Percentiles rank a stretch among this genome's conserved stretches.
phyloP scores from a whole-genome alignment of 1,140 invertebrate genomes.

The Rhynchophorus ferrugineus region DNA sequence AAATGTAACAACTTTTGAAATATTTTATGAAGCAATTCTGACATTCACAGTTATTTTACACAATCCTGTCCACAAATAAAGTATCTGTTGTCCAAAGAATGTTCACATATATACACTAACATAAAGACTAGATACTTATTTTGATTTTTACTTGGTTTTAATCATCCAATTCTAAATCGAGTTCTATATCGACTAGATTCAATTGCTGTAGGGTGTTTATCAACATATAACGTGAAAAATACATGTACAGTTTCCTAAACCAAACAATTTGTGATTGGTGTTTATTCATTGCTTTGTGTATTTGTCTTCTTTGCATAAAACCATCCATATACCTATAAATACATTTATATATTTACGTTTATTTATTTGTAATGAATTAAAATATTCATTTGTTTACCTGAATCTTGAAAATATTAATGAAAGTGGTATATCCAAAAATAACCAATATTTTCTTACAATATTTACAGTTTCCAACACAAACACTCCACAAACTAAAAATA shows the following conservation, averaged over 20 bases:
- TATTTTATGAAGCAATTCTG: no score
- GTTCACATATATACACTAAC: no score
- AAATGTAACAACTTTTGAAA: no score
- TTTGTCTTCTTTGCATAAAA: conserved; percentile 47
- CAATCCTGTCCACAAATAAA: no score
- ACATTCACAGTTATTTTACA: no score
- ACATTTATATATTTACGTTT: no score
- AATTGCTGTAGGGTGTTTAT: conserved; percentile 77
- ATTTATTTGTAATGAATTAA: no score
- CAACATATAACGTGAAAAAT: conserved; percentile 84
- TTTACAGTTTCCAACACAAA: conserved; percentile 78
- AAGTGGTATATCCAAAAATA: conserved; percentile 72
- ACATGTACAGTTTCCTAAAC: conserved; percentile 84
- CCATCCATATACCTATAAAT: conserved; percentile 51
- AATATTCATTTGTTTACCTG: conserved; percentile 61
- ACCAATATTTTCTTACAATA: conserved; percentile 79
- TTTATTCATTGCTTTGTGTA: conserved; percentile 71
- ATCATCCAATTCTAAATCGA: conserved; percentile 67
- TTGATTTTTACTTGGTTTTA: conserved; percentile 16
- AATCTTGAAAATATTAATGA: conserved; percentile 66
- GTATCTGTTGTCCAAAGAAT: no score
- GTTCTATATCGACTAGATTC: conserved; percentile 60
- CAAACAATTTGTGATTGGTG: conserved; percentile 87
- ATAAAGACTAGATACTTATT: no score
- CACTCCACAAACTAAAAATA: conserved; percentile 65